Evolutionary conservation across 2,113 vertebrate genomes (phyloP).

Genomic region (Sciurus niger): DNA sequence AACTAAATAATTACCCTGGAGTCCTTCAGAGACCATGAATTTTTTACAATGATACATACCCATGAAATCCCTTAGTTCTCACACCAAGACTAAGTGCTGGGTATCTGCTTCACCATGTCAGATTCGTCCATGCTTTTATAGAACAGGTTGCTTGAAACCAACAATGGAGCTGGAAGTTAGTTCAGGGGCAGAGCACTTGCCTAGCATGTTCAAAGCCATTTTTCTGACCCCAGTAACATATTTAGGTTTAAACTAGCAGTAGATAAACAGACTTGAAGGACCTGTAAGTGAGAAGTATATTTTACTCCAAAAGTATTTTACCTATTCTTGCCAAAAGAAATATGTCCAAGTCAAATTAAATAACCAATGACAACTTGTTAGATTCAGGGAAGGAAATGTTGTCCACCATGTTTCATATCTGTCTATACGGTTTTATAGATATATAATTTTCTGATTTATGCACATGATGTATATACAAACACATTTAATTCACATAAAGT

Average conservation of each 20-base stretch:
- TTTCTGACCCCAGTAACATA: background rate
- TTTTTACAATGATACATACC: background rate
- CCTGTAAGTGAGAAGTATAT: background rate
- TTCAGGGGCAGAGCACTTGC: background rate
- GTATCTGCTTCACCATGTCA: background rate
- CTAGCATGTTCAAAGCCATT: background rate
- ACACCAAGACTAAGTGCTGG: background rate
- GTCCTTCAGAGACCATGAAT: background rate
- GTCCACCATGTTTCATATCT: background rate
- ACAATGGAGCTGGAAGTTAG: background rate
- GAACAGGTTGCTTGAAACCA: background rate
- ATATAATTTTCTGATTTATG: background rate
- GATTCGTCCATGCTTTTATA: background rate
- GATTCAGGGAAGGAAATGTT: background rate
- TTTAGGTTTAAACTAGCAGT: background rate
- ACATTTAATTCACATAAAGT: background rate
- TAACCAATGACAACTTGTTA: conserved; percentile 1
- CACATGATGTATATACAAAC: background rate
- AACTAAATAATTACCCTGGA: background rate
- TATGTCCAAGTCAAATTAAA: background rate
- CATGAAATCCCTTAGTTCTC: background rate
- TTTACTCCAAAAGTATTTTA: background rate
- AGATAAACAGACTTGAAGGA: background rate
- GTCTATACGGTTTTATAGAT: background rate
- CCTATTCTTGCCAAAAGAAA: conserved; percentile 13